Evolutionary conservation across 2,797 vertebrate species (phyloP).

Genomic region (Acrocephalus scirpaceus): DNA sequence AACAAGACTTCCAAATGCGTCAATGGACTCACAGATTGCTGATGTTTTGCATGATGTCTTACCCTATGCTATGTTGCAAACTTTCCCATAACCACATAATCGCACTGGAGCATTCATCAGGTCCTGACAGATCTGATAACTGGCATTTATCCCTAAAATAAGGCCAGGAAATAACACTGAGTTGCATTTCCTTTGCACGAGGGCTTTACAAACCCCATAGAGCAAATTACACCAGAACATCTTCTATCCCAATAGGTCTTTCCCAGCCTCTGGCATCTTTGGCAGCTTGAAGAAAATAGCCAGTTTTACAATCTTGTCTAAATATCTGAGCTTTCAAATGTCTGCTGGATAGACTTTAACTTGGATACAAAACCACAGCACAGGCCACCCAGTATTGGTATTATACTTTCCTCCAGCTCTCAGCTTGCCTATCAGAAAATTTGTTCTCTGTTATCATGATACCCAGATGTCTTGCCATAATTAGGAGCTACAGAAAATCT

Average conservation of each 20-base stretch:
- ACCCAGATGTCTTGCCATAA: neutral
- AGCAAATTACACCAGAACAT: neutral
- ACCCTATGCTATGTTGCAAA: neutral
- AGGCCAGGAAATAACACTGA: neutral
- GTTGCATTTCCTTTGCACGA: neutral
- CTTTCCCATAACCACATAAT: neutral
- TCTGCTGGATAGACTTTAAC: neutral
- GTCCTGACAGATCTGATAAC: constrained; percentile 1
- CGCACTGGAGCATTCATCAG: neutral
- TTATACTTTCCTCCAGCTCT: neutral
- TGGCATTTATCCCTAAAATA: neutral
- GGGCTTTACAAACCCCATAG: neutral
- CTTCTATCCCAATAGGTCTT: neutral
- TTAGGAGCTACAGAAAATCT: neutral
- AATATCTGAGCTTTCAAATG: neutral
- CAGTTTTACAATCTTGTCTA: neutral
- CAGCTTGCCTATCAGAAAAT: neutral
- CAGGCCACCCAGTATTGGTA: too few relatives aligned
- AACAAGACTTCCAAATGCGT: neutral
- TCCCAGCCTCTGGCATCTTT: neutral
- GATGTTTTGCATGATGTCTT: neutral
- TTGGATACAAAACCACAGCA: neutral
- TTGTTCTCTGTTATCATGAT: neutral
- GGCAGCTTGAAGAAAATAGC: neutral
- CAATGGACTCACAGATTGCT: neutral